Evolutionary conservation across 2,888 invertebrate genomes (phyloP).

Genomic region (Anaspis maculata): DNA sequence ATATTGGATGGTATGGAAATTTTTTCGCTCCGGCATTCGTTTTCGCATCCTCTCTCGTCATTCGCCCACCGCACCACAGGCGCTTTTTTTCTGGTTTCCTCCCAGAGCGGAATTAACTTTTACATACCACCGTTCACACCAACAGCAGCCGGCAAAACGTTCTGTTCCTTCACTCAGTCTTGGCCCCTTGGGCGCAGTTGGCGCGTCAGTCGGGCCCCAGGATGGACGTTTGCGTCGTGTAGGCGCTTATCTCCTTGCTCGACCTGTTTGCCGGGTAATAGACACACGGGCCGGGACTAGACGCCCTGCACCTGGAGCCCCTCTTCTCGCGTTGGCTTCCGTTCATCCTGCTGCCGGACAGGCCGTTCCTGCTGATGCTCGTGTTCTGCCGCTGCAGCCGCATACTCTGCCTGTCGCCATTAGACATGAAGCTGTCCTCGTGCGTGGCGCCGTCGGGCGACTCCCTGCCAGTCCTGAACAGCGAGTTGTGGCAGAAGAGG

Average conservation of each 20-base stretch:
- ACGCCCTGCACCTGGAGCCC: constrained; percentile 31
- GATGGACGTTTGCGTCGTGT: constrained; percentile 33
- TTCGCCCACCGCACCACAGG: too few relatives aligned
- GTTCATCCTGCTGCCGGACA: constrained; percentile 29
- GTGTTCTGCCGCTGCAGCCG: constrained; percentile 52
- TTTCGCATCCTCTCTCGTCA: too few relatives aligned
- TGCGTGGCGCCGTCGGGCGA: constrained; percentile 65
- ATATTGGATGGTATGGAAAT: too few relatives aligned
- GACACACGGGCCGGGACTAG: constrained; percentile 47
- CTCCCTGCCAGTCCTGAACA: constrained; percentile 50
- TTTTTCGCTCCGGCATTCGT: too few relatives aligned
- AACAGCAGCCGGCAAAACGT: too few relatives aligned
- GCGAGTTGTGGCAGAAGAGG: constrained; percentile 33
- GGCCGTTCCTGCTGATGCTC: constrained; percentile 38
- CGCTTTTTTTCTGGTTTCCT: too few relatives aligned
- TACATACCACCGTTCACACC: too few relatives aligned
- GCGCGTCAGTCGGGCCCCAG: constrained; percentile 18
- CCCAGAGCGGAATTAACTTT: too few relatives aligned
- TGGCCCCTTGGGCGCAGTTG: too few relatives aligned
- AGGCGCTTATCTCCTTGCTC: constrained; percentile 32
- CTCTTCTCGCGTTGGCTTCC: constrained; percentile 19
- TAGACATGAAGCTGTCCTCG: constrained; percentile 76
- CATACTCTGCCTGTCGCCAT: constrained; percentile 66
- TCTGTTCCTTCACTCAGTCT: too few relatives aligned
- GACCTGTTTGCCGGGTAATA: constrained; percentile 45